A percentile compares a stretch with the other conserved stretches of the same genome.
These are phyloP conservation scores for Pseudonaja textilis DNA, from an alignment of 2,113 vertebrate genomes.

Conservation along the genomic window DNA sequence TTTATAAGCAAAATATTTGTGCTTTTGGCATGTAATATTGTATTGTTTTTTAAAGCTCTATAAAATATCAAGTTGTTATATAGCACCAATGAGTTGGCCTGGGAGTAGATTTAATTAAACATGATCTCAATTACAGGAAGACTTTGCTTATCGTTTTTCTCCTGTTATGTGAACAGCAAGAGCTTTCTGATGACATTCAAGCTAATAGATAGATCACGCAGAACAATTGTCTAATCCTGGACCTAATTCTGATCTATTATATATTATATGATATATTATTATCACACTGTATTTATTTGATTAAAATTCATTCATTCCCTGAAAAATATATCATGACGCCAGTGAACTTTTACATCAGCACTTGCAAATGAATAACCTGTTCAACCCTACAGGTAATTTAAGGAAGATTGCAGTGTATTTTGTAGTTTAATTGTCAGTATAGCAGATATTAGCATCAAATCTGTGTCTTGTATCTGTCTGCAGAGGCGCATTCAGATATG, in stretches of 20 bases:
- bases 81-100: not conserved
- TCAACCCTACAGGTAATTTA: not conserved
- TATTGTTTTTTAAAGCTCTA: not conserved
- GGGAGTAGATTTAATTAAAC: not conserved
- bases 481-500: not conserved
- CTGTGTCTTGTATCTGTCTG: not conserved
- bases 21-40: not conserved
- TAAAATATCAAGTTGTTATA: not conserved
- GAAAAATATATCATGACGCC: constrained; percentile 10
- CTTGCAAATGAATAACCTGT: not conserved
- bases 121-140: not conserved
- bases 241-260: not conserved
- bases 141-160: not conserved
- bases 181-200: constrained; percentile 3
- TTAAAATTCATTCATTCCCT: not conserved
- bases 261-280: constrained; percentile 19
- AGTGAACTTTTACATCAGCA: not conserved
- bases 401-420: not conserved
- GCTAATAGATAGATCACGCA: not conserved
- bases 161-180: constrained; percentile 7
- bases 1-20: not conserved
- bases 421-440: not conserved
- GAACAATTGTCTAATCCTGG: not conserved
- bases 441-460: not conserved
- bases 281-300: accelerated